These are phyloP conservation scores for Peromyscus maniculatus DNA, from an alignment of 2,113 vertebrate genomes.

Conservation along the genomic window DNA sequence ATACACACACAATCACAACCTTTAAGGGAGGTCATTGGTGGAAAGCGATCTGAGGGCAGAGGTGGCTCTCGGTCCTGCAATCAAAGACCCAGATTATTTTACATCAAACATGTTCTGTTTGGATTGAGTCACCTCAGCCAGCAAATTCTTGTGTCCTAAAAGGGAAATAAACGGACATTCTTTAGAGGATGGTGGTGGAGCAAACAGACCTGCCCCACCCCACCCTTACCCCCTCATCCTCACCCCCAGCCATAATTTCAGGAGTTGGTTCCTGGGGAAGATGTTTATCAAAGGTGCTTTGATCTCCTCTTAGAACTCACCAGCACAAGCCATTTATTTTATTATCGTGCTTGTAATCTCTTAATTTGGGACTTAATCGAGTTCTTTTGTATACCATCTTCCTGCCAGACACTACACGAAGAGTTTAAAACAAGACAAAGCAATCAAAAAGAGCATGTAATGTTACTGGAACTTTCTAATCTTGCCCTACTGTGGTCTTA, in stretches of 20 bases:
- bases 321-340: conserved; percentile 66
- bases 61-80: background rate
- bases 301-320: conserved; percentile 36
- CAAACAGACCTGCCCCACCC: background rate
- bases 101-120: conserved; percentile 35
- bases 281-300: conserved; percentile 57
- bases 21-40: conserved; percentile 9
- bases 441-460: conserved; percentile 55
- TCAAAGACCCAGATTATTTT: conserved; percentile 45
- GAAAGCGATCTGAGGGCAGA: background rate
- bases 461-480: background rate
- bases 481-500: background rate
- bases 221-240: background rate
- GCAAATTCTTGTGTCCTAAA: conserved; percentile 53
- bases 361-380: conserved; percentile 66
- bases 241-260: conserved; percentile 46
- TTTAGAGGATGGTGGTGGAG: conserved; percentile 19
- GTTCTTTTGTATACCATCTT: conserved; percentile 14
- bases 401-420: conserved; percentile 26
- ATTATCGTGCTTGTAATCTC: conserved; percentile 68
- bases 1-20: background rate
- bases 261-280: conserved; percentile 12
- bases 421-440: conserved; percentile 32
- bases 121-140: background rate
- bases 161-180: conserved; percentile 44